Evolutionary conservation across 2,888 invertebrate species (phyloP).

Genomic region (Troglohyphantes excavatus): DNA sequence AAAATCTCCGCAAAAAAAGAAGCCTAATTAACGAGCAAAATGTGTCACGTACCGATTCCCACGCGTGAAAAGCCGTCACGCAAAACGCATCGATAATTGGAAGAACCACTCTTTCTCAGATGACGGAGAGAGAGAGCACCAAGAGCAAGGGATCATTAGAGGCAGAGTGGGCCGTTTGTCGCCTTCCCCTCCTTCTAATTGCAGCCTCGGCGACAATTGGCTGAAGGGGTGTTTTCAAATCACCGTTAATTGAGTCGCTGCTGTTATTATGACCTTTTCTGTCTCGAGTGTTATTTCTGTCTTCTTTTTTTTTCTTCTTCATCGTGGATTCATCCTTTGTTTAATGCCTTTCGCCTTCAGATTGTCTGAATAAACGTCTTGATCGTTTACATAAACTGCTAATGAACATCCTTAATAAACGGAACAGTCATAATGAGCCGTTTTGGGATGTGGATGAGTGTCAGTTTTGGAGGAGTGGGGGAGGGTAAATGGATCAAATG

Average conservation of each 20-base stretch:
- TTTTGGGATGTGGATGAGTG: not conserved
- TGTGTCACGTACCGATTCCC: constrained; percentile 22
- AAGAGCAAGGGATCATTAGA: constrained; percentile 66
- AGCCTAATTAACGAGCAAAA: constrained; percentile 59
- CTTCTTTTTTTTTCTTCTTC: not conserved
- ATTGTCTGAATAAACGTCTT: constrained; percentile 32
- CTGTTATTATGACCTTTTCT: constrained; percentile 20
- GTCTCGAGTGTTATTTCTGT: constrained; percentile 20
- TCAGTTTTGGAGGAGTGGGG: constrained; percentile 1
- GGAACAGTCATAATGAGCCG: not conserved
- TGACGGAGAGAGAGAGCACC: constrained; percentile 23
- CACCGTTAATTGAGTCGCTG: constrained; percentile 64
- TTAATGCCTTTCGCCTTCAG: not conserved
- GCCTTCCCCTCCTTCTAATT: constrained; percentile 70
- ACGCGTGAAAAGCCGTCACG: constrained; percentile 66
- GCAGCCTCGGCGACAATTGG: constrained; percentile 60
- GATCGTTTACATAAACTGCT: not conserved
- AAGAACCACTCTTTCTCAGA: not conserved
- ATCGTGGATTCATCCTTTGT: constrained; percentile 2
- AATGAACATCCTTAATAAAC: constrained; percentile 2
- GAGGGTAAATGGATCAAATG: not conserved
- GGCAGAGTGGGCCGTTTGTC: constrained; percentile 65
- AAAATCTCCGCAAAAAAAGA: not conserved
- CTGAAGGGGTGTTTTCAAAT: constrained; percentile 70
- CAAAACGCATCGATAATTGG: constrained; percentile 65